phyloP scores from a whole-genome alignment of 2,888 invertebrate genomes.

The Agonopterix heracliana region DNA sequence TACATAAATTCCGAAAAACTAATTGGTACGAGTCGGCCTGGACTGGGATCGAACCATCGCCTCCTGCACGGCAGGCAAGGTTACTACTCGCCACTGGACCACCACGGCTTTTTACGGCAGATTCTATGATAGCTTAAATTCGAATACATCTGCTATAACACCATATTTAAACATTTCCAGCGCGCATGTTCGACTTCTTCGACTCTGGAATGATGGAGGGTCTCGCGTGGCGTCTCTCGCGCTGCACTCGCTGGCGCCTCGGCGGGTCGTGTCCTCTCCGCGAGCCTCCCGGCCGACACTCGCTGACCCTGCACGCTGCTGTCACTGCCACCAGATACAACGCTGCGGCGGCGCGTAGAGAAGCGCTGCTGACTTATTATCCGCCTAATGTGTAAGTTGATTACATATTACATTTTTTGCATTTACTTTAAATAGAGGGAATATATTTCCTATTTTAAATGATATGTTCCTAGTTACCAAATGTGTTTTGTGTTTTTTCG shows the following conservation, averaged over 20 bases:
- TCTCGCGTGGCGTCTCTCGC: conserved; percentile 86
- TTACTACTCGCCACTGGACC: too few species aligned
- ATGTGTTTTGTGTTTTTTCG: too few species aligned
- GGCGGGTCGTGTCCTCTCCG: conserved; percentile 66
- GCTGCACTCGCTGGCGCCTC: conserved; percentile 77
- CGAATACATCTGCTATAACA: background rate
- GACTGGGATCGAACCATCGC: too few species aligned
- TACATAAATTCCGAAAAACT: too few species aligned
- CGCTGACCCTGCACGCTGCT: conserved; percentile 81
- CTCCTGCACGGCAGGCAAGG: too few species aligned
- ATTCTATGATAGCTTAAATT: too few species aligned
- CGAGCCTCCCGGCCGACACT: conserved; percentile 54
- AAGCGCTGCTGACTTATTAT: conserved; percentile 88
- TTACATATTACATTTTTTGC: background rate
- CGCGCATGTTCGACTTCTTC: conserved; percentile 95
- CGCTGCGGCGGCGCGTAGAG: conserved; percentile 74
- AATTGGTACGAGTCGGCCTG: too few species aligned
- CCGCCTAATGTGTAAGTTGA: conserved; percentile 89
- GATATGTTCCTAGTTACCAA: too few species aligned
- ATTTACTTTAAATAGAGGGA: background rate
- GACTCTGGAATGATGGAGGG: conserved; percentile 96
- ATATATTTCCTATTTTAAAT: too few species aligned
- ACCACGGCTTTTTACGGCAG: too few species aligned
- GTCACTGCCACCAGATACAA: conserved; percentile 52
- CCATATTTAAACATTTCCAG: conserved; percentile 68